Evolutionary conservation across 2,113 vertebrate species (phyloP), one percentile per base, ranked within the genome.

Genomic region (Oncorhynchus clarkii): DNA sequence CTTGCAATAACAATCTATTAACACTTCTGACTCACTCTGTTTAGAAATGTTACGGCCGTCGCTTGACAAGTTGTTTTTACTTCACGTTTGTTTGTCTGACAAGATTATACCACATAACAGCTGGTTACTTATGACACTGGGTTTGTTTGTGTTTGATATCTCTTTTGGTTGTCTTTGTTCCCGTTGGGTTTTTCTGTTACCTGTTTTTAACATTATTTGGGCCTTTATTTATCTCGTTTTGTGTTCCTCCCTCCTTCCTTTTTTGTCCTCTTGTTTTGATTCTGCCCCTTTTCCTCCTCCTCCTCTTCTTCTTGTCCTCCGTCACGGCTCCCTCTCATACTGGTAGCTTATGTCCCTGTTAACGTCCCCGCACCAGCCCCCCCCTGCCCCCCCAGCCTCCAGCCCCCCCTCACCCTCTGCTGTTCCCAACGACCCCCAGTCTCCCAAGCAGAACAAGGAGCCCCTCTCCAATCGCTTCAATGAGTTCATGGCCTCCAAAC

Each of bases 401-500:
- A 94, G 96, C 95, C 95, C 94, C 88, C 95, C 96, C 95, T 96
- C 96, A 92, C 91, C 93, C 90, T 97, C 95, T 97, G 95, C 97
- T 97, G 95, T 97, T 95, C 96, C 97, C 95, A 98, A 97, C 93
- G 97, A 97, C 95, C 95, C 97, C 94, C 97, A 97, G 94, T 99
- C 97, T 96, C 97, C 97, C 95, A 98, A 98, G 97, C 97, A 98
- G 95, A 96, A 94, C 89, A 98, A 98, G 96, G 98, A 99, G 94
- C 95, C 96, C 95, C 96, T 99, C 93, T 97, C 97, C 93, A 96
- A 98, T 89, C 97, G 98, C 93, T 96, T 99, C 96, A 98, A 99
- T 96, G 98, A 99, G 94, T 97, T 99, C 95, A 98, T 99, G 96
- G 94, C 93, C 93, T 99, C 97, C 95, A 99, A 98, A 96, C 96